Conservation (phyloP, 2,888 invertebrate genomes). For the Mythimna albipuncta region DNA sequence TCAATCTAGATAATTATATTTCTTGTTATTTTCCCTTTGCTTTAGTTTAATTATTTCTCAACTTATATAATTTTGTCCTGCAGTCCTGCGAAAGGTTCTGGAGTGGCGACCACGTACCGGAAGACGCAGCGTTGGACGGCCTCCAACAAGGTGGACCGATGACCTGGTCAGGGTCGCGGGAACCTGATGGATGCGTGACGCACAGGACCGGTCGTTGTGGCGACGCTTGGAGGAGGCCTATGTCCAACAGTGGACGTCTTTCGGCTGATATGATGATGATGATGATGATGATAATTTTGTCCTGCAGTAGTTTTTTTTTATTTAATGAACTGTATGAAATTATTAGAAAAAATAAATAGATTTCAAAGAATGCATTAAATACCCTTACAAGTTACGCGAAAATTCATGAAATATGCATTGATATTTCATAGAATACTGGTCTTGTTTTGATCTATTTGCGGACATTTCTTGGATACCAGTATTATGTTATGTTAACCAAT, state of each 20-base stretch:
- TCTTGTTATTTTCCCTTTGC: conserved; percentile 16
- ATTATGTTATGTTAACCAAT: not conserved
- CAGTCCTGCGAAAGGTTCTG: no score
- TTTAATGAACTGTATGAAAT: conserved; percentile 11
- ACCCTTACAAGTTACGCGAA: conserved; percentile 17
- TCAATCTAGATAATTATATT: no score
- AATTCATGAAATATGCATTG: conserved; percentile 30
- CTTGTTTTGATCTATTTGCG: conserved; percentile 9
- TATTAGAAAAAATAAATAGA: conserved; percentile 11
- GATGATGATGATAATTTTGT: conserved; percentile 28
- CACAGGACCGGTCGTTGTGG: no score
- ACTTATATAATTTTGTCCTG: conserved; percentile 17
- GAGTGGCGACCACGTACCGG: no score
- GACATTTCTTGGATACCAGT: conserved; percentile 13
- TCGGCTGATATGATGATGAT: no score
- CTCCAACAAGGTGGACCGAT: no score
- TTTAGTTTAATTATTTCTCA: conserved; percentile 1
- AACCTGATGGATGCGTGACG: no score
- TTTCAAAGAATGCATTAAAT: conserved; percentile 21
- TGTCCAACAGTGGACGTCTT: no score
- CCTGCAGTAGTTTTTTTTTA: conserved; percentile 1
- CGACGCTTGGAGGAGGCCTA: no score
- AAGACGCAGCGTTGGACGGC: no score
- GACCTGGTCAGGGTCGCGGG: no score
- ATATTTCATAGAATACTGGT: conserved; percentile 24